Percentiles rank a stretch among this genome's conserved stretches.
Evolutionary conservation across 2,888 invertebrate species (phyloP).

Genomic region (Mellilla xanthometata): DNA sequence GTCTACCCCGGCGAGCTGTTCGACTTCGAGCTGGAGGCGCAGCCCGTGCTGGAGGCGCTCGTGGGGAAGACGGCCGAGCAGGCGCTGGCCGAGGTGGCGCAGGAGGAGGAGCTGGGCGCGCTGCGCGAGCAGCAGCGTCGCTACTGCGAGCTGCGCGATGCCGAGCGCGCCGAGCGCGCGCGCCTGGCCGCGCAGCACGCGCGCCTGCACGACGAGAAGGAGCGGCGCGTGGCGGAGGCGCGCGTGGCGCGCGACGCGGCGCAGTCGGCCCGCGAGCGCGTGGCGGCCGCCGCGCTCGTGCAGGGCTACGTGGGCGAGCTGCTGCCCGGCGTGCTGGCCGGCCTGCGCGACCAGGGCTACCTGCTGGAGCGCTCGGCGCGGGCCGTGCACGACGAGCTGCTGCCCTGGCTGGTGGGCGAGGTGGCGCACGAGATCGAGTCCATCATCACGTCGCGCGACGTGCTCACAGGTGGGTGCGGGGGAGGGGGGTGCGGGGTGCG

Average conservation of each 20-base stretch:
- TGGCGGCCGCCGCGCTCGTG: constrained; percentile 91
- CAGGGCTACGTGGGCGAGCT: constrained; percentile 94
- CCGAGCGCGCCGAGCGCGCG: constrained; percentile 91
- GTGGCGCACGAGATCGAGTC: constrained; percentile 91
- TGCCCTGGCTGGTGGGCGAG: constrained; percentile 93
- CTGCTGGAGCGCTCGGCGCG: constrained; percentile 83
- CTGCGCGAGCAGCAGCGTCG: constrained; percentile 89
- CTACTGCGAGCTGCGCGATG: constrained; percentile 86
- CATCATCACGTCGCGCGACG: constrained; percentile 90
- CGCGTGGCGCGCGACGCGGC: constrained; percentile 84
- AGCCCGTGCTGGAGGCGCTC: constrained; percentile 93
- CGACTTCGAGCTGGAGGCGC: constrained; percentile 95
- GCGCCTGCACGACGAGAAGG: constrained; percentile 71
- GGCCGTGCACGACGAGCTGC: constrained; percentile 90
- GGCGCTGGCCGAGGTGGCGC: constrained; percentile 93
- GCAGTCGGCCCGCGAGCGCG: constrained; percentile 90
- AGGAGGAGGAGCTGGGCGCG: constrained; percentile 95
- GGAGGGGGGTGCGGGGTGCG: constrained; percentile 88
- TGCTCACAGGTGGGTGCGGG: constrained; percentile 84
- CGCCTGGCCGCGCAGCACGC: constrained; percentile 92
- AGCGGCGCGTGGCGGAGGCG: constrained; percentile 88
- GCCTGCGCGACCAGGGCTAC: constrained; percentile 89
- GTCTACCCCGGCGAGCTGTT: constrained; percentile 95
- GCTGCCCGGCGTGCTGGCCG: constrained; percentile 91
- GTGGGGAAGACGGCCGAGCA: constrained; percentile 96